Base-by-base conservation (phyloP, 2,113 vertebrate genomes). In the Acinonyx jubatus region DNA sequence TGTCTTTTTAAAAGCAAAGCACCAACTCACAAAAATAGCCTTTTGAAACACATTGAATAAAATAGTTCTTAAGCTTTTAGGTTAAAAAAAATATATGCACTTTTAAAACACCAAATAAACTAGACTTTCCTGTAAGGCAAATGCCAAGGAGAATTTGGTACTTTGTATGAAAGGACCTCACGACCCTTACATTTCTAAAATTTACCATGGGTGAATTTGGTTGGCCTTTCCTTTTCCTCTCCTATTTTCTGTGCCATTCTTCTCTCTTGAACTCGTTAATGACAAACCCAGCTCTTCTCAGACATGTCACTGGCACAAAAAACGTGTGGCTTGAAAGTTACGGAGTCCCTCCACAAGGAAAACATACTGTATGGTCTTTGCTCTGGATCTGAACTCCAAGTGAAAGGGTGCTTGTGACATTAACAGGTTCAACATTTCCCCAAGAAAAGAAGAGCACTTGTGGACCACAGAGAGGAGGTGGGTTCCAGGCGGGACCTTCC, bases 141-240 rank as follows among this genome's bases (percentile, higher is more conserved):
- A 78, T 92, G 82, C 66, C 25, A 81, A 89, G 79, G 87, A 45
- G 83, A 96, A 78, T 82, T 87, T 86, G 65, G 78, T 57, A 81
- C 57, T 82, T 95, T 65, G 33, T 71, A 57, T 45, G 92, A 66
- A 95, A 93, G 50, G 52, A 36, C 57, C 45, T 65, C 14, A 27
- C 0, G 85, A 92, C 79, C 41, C 41, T 81, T n/a, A 38, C 45
- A 57, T 87, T 76, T 91, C 79, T 90, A 63, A 96, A 89, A 82
- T 81, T 94, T 63, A 41, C 84, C 8, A 86, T 38, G 73, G 55
- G 29, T 88, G 36, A 79, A 33, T 95, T 93, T 76, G 66, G 21
- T n/a, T 71, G 69, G 45, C 45, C 73, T 95, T 90, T 86, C 41
- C 68, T 55, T 89, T 92, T n/a, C 78, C 80, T 41, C 38, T 95